These are phyloP conservation scores for Temnopleurus reevesii DNA, from an alignment of 53 echinoderm and acorn worm species.

Conservation along the genomic window DNA sequence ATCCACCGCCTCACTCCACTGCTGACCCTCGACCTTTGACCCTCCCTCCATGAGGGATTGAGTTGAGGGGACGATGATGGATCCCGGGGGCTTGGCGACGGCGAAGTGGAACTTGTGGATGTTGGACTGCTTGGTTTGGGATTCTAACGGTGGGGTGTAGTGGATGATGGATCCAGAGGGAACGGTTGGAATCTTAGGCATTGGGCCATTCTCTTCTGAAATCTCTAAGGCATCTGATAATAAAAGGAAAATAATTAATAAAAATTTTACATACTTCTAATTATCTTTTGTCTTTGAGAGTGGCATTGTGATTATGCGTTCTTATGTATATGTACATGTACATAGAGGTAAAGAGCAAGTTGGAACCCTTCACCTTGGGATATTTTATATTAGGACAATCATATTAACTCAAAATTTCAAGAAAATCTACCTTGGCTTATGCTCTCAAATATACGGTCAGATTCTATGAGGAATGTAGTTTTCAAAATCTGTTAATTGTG, in stretches of 20 bases:
- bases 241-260: background rate
- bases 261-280: no score
- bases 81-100: slow-evolving; percentile 58
- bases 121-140: slow-evolving; percentile 18
- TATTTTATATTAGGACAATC: no score
- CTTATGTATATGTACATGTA: no score
- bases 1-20: slow-evolving; percentile 85
- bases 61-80: slow-evolving; percentile 43
- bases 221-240: slow-evolving; percentile 25
- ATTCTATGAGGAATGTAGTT: no score
- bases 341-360: no score
- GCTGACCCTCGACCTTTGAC: background rate
- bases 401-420: no score
- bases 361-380: no score
- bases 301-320: no score
- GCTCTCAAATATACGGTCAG: no score
- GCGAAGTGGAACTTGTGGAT: slow-evolving; percentile 62
- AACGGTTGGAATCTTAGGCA: slow-evolving; percentile 28
- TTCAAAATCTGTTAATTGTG: no score
- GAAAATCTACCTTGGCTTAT: no score
- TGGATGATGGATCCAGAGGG: slow-evolving; percentile 3
- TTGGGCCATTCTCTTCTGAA: slow-evolving; percentile 22
- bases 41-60: background rate
- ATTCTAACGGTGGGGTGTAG: background rate
- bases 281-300: no score